Evolutionary conservation across 2,113 vertebrate species (phyloP).

Genomic region (Lontra canadensis): DNA sequence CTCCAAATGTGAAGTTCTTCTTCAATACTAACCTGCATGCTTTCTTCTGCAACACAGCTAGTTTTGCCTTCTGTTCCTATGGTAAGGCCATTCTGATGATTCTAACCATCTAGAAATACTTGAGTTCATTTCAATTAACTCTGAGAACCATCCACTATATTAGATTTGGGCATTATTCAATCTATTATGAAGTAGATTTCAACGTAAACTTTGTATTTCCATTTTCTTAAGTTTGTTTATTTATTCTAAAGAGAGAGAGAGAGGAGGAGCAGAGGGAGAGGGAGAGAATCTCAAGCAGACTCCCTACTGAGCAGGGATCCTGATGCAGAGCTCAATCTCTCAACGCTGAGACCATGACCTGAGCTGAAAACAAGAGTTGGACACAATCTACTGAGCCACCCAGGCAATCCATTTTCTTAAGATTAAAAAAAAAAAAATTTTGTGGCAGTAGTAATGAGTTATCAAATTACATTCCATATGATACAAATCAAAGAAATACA

Average conservation of each 20-base stretch:
- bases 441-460: not conserved
- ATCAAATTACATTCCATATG: not conserved
- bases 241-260: not conserved
- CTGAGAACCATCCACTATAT: not conserved
- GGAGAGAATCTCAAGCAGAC: not conserved
- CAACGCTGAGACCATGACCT: not conserved
- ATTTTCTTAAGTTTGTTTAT: not conserved
- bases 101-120: not conserved
- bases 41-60: not conserved
- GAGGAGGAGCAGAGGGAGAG: not conserved
- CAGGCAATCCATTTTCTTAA: not conserved
- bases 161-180: not conserved
- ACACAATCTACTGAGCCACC: not conserved
- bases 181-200: not conserved
- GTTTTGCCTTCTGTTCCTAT: not conserved
- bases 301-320: not conserved
- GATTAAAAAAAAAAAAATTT: not conserved
- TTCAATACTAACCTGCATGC: not conserved
- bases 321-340: too few relatives aligned
- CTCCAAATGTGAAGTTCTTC: not conserved
- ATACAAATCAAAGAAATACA: not conserved
- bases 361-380: not conserved
- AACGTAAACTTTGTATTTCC: not conserved
- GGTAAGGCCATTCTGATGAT: not conserved
- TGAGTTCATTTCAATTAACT: not conserved